Base-by-base conservation (phyloP, 2,888 invertebrate genomes). In the Aelia acuminata region DNA sequence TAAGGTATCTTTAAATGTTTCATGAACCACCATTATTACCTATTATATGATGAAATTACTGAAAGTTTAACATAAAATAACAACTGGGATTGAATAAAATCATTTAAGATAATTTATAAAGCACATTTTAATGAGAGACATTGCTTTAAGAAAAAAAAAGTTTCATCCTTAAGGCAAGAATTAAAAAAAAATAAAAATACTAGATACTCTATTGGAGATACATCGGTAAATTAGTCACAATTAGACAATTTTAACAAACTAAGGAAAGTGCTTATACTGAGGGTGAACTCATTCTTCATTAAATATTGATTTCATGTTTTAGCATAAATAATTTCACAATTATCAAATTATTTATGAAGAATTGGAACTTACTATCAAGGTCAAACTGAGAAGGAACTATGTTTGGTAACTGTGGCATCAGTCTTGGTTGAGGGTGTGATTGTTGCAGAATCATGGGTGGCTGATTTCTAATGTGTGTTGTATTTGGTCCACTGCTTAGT, bases 341-440 rank as follows among this genome's bases (percentile, higher is more conserved):
- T 7, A 85, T 22, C 47, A 43, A 87, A 47, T 26, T 26, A 87
- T 11, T 26, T n/a, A 75, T 0, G 20, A 39, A 3, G 3, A 35
- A 22, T 4, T 48, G 31, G 50, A 84, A 91, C 91, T 90, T 85
- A 91, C 91, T 90, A 89, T 91, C 91, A 75, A 91, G 89, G 87
- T 91, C 91, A 88, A 90, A 91, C 89, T 91, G 91, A 87, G 92
- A 91, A 84, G 91, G 91, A 88, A 92, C 91, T 88, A 92, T 91
- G 84, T 91, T 91, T 13, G 92, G 92, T 88, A 92, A 91, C 85
- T 91, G 91, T 80, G 91, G 91, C 91, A 91, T 91, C 88, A 91
- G 90, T 84, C 92, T 93, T 90, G 91, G 90, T 57, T 91, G 91
- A 43, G 92, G 89, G 70, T 91, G 90, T 57, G 89, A 88, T 80